These are phyloP conservation scores for Arothron firmamentum DNA, from an alignment of 2,113 vertebrate species.

Conservation along the genomic window DNA sequence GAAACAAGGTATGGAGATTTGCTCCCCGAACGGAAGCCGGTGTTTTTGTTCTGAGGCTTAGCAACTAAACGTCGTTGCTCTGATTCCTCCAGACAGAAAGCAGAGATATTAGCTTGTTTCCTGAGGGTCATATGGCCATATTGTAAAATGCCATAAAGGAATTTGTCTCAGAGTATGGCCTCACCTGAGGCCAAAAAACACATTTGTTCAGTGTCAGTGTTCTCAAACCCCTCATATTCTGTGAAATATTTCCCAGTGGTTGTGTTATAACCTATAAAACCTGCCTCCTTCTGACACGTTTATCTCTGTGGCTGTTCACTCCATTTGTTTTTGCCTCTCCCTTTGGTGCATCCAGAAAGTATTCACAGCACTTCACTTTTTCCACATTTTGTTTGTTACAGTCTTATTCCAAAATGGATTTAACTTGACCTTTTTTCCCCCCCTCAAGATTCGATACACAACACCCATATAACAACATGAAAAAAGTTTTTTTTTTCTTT, in stretches of 20 bases:
- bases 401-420: no score
- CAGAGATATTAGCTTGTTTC: conserved; percentile 14
- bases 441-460: no score
- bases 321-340: conserved; percentile 51
- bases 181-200: conserved; percentile 24
- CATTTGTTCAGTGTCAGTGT: conserved; percentile 39
- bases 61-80: conserved; percentile 10
- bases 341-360: conserved; percentile 1
- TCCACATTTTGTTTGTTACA: no score
- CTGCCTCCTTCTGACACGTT: conserved; percentile 39
- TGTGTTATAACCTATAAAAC: conserved; percentile 47
- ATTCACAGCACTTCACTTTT: no score
- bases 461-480: no score
- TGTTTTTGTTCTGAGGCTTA: conserved; percentile 9
- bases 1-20: background rate
- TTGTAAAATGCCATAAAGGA: conserved; percentile 4
- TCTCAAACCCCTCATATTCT: conserved; percentile 41
- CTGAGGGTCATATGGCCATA: conserved; percentile 6
- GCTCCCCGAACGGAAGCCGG: conserved; percentile 1
- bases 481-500: no score
- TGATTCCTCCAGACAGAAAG: conserved; percentile 6
- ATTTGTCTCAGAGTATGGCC: conserved; percentile 39
- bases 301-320: conserved; percentile 41
- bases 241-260: conserved; percentile 50
- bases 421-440: no score